Conservation (phyloP, 2,113 vertebrate genomes). For the Megaceryle torquata region DNA sequence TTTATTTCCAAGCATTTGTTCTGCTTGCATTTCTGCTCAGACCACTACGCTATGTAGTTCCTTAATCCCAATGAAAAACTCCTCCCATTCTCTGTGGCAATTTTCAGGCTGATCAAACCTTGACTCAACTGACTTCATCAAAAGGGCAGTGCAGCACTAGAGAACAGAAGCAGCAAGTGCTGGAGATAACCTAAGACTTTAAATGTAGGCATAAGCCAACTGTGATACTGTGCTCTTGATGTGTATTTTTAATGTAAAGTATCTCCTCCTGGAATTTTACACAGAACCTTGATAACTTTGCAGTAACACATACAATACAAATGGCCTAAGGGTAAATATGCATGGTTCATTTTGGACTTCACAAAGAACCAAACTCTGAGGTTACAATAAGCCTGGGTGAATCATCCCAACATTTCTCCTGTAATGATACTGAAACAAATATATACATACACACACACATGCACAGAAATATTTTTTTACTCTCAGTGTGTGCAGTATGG, state of each 20-base stretch:
- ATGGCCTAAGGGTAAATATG: background rate
- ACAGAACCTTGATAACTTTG: background rate
- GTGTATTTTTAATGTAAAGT: background rate
- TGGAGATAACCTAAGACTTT: background rate
- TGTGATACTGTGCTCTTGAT: background rate
- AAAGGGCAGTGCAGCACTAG: background rate
- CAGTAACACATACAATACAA: background rate
- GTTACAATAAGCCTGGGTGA: background rate
- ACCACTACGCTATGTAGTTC: background rate
- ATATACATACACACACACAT: accelerated
- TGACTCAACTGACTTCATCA: background rate
- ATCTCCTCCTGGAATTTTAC: background rate
- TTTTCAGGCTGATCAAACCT: background rate
- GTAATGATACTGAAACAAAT: background rate
- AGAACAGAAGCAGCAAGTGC: background rate
- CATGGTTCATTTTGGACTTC: accelerated
- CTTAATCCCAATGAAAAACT: background rate
- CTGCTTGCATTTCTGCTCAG: background rate
- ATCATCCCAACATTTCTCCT: background rate
- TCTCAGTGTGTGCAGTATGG: background rate
- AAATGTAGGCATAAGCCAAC: background rate
- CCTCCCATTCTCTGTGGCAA: background rate
- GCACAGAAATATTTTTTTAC: background rate
- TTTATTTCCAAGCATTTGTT: background rate
- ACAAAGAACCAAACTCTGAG: background rate